These are phyloP conservation scores for Adrianichthys oophorus DNA, from an alignment of 2,797 vertebrate species.

Conservation along the genomic window DNA sequence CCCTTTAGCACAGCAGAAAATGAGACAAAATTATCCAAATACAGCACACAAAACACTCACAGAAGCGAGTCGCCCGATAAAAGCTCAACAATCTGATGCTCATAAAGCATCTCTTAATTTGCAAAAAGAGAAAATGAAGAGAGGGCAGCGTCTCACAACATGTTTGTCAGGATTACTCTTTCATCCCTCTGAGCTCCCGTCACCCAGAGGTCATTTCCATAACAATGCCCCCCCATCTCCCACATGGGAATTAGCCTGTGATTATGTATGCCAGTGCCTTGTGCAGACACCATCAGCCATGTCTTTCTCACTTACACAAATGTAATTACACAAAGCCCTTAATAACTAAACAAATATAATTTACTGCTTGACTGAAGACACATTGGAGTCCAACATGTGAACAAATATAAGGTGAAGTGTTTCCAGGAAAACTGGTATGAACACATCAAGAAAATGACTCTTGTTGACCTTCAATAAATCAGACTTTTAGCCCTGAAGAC, in stretches of 20 bases:
- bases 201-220: slow-evolving; percentile 80
- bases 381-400: slow-evolving; percentile 34
- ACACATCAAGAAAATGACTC: not conserved
- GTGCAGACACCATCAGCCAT: slow-evolving; percentile 66
- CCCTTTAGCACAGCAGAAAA: slow-evolving; percentile 16
- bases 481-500: no score
- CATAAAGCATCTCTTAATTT: slow-evolving; percentile 50
- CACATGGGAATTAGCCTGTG: slow-evolving; percentile 75
- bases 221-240: slow-evolving; percentile 72
- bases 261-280: slow-evolving; percentile 71
- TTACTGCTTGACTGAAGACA: slow-evolving; percentile 69
- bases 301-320: slow-evolving; percentile 72
- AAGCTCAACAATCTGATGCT: slow-evolving; percentile 18
- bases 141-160: slow-evolving; percentile 40
- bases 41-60: slow-evolving; percentile 9
- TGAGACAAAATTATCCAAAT: slow-evolving; percentile 18
- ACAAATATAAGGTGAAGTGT: slow-evolving; percentile 34
- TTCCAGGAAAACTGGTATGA: slow-evolving; percentile 16
- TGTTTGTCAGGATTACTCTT: slow-evolving; percentile 68
- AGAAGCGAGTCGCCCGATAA: slow-evolving; percentile 12
- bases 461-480: no score
- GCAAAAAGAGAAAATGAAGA: slow-evolving; percentile 48
- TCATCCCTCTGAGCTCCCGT: slow-evolving; percentile 71
- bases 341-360: slow-evolving; percentile 77
- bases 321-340: slow-evolving; percentile 77